Evolutionary conservation across 1,140 invertebrate species (phyloP), one percentile per base, ranked within the genome.

Genomic region (Drosophila seguyi): DNA sequence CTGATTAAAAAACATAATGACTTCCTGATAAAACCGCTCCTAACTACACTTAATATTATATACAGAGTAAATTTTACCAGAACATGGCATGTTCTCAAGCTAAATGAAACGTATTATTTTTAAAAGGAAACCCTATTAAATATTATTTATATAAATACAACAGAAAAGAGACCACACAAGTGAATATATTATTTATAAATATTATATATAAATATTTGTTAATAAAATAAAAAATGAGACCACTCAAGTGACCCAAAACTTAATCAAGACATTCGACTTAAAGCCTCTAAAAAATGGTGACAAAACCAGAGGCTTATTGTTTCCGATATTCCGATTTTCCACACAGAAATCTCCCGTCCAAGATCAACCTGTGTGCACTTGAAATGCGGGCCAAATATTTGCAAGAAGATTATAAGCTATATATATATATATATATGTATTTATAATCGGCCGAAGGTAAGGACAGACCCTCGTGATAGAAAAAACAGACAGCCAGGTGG

Each of bases 401-500:
- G 69, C 69, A 72, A 73, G 69, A 72, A 72, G 69, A 73, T 72
- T 50, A 50, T 59, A 56, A 72, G 48, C 31, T 59, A 36, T 20
- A 41, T 41, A 41, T 67, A 66, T 50, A 27, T 50, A 50, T 66
- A 44, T 13, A 4, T 25, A 4, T 41, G 62, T 67, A 66, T 50
- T 31, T 50, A 50, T 66, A 61, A 8, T 25, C 16, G 16, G 29
- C n/a, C 14, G 69, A 73, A 73, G 69, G 69, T 59, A 72, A 73
- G 69, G 69, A 73, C 69, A 73, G 20, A 48, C 52, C 50, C 50
- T 22, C 18, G 50, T 53, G 50, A 53, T 36, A 2, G n/a, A n/a
- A n/a, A n/a, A n/a, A n/a, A 53, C 22, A 22, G 18, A 20, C 14
- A 22, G 20, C 38, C 36, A 38, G 44, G 39, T 31, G 47, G 61